Evolutionary conservation across 2,797 vertebrate genomes (phyloP).

Genomic region (Agapornis canus): DNA sequence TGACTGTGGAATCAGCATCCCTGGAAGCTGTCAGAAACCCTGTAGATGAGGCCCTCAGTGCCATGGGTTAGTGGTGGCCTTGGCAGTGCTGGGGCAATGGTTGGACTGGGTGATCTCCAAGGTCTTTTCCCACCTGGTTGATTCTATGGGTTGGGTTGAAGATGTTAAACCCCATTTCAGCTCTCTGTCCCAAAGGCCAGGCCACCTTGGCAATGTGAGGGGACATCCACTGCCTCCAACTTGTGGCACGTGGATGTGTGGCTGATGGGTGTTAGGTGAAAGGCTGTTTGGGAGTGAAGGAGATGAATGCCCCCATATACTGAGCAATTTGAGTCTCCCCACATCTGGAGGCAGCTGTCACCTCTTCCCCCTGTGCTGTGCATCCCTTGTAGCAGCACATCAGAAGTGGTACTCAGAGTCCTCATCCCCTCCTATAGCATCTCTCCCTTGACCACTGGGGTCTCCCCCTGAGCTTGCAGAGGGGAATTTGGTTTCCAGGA

Average conservation of each 20-base stretch:
- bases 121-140: neutral
- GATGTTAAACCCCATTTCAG: accelerated
- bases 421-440: neutral
- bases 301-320: neutral
- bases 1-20: accelerated
- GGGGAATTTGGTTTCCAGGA: neutral
- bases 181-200: neutral
- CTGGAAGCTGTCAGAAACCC: neutral
- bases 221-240: neutral
- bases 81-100: neutral
- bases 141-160: neutral
- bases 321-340: neutral
- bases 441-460: accelerated
- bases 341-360: neutral
- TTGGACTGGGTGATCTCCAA: neutral
- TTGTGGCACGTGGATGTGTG: accelerated
- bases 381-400: neutral
- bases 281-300: accelerated
- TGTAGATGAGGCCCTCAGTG: neutral
- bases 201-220: accelerated
- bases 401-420: accelerated
- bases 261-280: neutral
- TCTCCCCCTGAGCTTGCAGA: neutral
- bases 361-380: neutral
- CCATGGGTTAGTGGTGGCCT: neutral